These are phyloP conservation scores for Colaptes auratus DNA, from an alignment of 2,113 vertebrate genomes.

Conservation along the genomic window DNA sequence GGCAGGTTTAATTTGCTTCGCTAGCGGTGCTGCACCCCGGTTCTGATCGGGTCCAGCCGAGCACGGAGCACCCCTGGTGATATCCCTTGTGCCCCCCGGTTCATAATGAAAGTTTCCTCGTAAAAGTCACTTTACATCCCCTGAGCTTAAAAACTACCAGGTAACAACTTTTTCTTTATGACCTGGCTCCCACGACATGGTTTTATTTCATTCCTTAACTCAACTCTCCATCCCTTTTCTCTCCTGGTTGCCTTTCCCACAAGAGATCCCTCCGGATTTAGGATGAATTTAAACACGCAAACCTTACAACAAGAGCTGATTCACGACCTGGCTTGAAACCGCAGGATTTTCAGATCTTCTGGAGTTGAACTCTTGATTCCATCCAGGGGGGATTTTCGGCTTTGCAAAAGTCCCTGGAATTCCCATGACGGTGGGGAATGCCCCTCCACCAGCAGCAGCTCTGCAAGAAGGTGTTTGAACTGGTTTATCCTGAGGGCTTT, in stretches of 20 bases:
- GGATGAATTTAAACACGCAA: not conserved
- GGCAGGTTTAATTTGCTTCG: too few relatives aligned
- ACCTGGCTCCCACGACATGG: not conserved
- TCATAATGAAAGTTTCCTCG: not conserved
- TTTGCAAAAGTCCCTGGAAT: not conserved
- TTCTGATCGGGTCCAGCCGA: fast-evolving
- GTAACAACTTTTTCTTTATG: not conserved
- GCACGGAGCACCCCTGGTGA: fast-evolving
- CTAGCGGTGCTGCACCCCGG: fast-evolving
- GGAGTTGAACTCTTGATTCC: not conserved
- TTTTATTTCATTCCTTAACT: not conserved
- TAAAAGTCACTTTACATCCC: not conserved
- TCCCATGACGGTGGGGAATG: not conserved
- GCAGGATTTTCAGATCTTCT: not conserved
- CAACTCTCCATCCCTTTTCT: not conserved
- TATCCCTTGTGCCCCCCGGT: not conserved
- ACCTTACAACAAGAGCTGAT: not conserved
- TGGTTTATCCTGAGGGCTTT: not conserved
- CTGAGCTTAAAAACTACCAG: not conserved
- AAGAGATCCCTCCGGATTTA: not conserved
- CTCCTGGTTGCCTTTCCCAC: not conserved
- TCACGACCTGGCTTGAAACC: not conserved
- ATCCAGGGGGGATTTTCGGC: not conserved
- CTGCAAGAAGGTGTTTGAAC: not conserved
- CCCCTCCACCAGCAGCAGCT: not conserved